Evolutionary conservation across 2,888 invertebrate species (phyloP), one percentile per base, ranked within the genome.

Genomic region (Drepanosiphum platanoidis): DNA sequence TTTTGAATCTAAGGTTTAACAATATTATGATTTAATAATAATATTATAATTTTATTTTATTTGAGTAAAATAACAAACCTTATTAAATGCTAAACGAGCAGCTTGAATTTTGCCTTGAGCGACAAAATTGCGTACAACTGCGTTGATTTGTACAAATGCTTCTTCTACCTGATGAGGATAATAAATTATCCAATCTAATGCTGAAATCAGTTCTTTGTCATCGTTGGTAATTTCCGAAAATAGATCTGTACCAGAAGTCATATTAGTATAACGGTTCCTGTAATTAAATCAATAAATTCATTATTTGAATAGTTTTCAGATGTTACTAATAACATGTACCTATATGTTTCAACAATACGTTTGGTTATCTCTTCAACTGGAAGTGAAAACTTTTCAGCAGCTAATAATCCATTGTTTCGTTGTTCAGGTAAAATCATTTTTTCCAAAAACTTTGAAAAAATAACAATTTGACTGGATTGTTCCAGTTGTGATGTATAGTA

Each of bases 171-270:
- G 97, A 75, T 93, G 91, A 22, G 93, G 92, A 88, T 96, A 93
- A 88, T 96, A 94, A 36, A 94, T 92, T 13, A 98, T 90, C 96
- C 97, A 97, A 89, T 97, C 97, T 3, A 98, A 90, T 0, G 96
- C 92, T 52, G 92, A 92, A 78, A 96, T 94, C 90, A 94, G 94
- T 86, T 92, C 92, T 86, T 92, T 90, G 89, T 96, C 96, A 58
- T 92, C 92, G 88, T 92, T 92, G 0, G 93, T 94, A 30, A 94
- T 91, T 86, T 92, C 92, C 3, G 87, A 80, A 36, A 86, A 70
- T 30, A 87, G 30, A 52, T 86, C 70, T 1, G 42, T 34, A 5
- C 86, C 71, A 80, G 70, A n/a, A 11, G 66, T 34, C 13, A 30
- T 64, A 30, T 86, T 74, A 9, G 64, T 86, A 18, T 46, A 66